Conservation (phyloP, 2,113 vertebrate genomes). For the Turnix velox region DNA sequence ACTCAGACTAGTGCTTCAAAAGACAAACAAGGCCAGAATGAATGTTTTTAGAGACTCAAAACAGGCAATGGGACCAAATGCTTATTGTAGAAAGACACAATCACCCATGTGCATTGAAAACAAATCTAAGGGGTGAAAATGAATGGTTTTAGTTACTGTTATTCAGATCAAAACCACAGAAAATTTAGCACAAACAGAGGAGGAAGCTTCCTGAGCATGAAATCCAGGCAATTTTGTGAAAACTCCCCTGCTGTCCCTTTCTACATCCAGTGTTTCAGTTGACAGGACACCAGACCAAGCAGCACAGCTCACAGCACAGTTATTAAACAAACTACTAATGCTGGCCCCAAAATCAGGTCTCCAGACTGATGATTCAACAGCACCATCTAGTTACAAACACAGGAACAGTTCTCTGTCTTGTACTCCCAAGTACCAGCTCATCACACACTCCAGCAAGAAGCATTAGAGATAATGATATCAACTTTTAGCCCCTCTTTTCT, state of each 20-base stretch:
- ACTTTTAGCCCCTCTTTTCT: neutral
- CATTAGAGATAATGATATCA: neutral
- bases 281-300: neutral
- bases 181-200: neutral
- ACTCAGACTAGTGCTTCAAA: neutral
- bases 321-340: neutral
- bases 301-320: neutral
- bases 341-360: neutral
- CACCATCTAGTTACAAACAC: constrained; percentile 16
- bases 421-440: neutral
- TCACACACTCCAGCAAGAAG: neutral
- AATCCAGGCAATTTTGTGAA: neutral
- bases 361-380: constrained; percentile 3
- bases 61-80: fast-evolving
- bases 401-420: neutral
- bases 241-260: neutral
- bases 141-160: neutral
- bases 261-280: neutral
- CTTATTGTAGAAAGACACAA: neutral
- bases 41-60: neutral
- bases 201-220: neutral
- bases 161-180: neutral
- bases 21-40: constrained; percentile 3
- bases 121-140: neutral
- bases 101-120: neutral